Evolutionary conservation across 2,113 vertebrate species (phyloP).

Genomic region (Sorex fumeus): DNA sequence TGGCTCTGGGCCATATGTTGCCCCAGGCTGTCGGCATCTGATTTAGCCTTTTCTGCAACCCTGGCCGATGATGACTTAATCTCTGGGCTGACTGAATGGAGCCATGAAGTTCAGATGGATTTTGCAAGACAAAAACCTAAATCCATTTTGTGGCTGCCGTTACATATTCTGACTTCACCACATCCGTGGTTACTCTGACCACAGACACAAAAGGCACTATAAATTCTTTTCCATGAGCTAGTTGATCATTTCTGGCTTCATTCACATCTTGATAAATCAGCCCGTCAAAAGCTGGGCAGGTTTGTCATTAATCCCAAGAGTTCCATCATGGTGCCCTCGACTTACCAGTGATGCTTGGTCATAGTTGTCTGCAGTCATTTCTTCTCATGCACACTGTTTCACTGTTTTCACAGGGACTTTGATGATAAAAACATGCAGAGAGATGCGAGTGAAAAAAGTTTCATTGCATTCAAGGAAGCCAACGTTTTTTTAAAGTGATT

Average conservation of each 20-base stretch:
- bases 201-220: slow-evolving; percentile 62
- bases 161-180: slow-evolving; percentile 70
- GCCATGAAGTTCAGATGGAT: slow-evolving; percentile 65
- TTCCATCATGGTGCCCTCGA: neutral
- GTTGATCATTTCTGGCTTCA: slow-evolving; percentile 38
- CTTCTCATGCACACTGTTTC: neutral
- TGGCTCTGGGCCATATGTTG: fast-evolving
- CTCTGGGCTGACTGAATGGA: slow-evolving; percentile 11
- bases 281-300: neutral
- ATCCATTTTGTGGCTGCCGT: slow-evolving; percentile 71
- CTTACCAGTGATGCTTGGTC: neutral
- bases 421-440: neutral
- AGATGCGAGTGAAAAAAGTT: neutral
- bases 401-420: slow-evolving; percentile 4
- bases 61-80: slow-evolving; percentile 43
- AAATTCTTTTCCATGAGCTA: slow-evolving; percentile 70
- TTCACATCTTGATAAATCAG: slow-evolving; percentile 66
- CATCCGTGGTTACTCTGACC: slow-evolving; percentile 59
- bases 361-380: neutral
- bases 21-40: neutral
- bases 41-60: neutral
- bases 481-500: neutral
- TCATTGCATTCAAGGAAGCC: neutral
- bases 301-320: neutral
- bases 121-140: slow-evolving; percentile 76